A percentile compares a stretch with the other conserved stretches of the same genome.
Conservation (phyloP, 2,888 invertebrate genomes). For the Pherbina coryleti region DNA sequence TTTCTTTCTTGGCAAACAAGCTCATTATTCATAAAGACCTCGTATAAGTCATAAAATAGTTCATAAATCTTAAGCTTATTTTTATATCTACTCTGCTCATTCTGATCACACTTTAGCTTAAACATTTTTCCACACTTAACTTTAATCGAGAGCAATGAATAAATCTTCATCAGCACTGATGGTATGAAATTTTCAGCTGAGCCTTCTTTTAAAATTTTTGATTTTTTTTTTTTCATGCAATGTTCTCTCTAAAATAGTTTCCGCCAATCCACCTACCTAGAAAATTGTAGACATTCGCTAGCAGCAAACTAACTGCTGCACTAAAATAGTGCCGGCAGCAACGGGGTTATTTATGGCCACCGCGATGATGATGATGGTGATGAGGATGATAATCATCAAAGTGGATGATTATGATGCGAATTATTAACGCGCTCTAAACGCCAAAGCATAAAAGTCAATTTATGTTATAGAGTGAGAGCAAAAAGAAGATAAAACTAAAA, state of each 20-base stretch:
- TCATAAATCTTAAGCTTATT: constrained; percentile 23
- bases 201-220: neutral
- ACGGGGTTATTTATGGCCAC: constrained; percentile 23
- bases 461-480: neutral
- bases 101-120: neutral
- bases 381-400: neutral
- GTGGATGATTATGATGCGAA: neutral
- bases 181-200: neutral
- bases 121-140: neutral
- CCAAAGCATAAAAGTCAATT: neutral
- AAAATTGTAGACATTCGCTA: neutral
- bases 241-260: neutral
- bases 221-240: neutral
- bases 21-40: constrained; percentile 27
- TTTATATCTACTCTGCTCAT: neutral
- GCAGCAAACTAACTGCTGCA: neutral
- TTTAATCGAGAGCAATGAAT: constrained; percentile 23
- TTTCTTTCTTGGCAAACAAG: neutral
- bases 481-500: neutral
- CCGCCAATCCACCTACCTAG: neutral
- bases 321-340: neutral
- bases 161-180: constrained; percentile 18
- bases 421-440: neutral
- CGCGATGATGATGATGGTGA: constrained; percentile 16
- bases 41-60: constrained; percentile 23